Evolutionary conservation across 2,888 invertebrate genomes (phyloP).

Genomic region (Branchellion lobata): DNA sequence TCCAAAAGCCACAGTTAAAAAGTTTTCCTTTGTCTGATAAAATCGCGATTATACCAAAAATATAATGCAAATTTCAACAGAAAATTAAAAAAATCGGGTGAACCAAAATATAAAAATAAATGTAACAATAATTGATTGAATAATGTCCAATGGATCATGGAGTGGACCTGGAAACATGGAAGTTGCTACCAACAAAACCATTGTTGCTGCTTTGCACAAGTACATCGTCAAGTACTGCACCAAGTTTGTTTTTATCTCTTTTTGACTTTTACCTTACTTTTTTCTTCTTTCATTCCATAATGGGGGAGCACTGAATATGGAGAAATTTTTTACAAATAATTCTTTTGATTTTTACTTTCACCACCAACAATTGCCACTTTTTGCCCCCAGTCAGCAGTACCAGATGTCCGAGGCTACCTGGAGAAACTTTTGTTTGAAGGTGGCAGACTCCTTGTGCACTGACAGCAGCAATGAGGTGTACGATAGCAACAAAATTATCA

Average conservation of each 20-base stretch:
- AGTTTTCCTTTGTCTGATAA: no score
- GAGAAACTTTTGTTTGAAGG: slow-evolving; percentile 9
- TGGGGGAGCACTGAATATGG: no score
- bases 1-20: no score
- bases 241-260: neutral
- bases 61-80: no score
- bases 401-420: neutral
- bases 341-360: no score
- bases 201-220: neutral
- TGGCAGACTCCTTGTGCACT: neutral
- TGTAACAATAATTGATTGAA: neutral
- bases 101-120: neutral
- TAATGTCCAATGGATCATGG: slow-evolving; percentile 5
- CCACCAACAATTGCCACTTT: no score
- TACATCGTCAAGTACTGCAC: neutral
- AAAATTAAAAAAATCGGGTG: no score
- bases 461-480: neutral
- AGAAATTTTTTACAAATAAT: no score
- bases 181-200: neutral
- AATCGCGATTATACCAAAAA: no score
- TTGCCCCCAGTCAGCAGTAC: slow-evolving; percentile 9
- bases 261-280: neutral
- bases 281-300: no score
- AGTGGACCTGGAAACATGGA: neutral
- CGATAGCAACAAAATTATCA: slow-evolving; percentile 2